Conservation (phyloP, 1,140 invertebrate genomes). For the Drosophila punjabiensis region DNA sequence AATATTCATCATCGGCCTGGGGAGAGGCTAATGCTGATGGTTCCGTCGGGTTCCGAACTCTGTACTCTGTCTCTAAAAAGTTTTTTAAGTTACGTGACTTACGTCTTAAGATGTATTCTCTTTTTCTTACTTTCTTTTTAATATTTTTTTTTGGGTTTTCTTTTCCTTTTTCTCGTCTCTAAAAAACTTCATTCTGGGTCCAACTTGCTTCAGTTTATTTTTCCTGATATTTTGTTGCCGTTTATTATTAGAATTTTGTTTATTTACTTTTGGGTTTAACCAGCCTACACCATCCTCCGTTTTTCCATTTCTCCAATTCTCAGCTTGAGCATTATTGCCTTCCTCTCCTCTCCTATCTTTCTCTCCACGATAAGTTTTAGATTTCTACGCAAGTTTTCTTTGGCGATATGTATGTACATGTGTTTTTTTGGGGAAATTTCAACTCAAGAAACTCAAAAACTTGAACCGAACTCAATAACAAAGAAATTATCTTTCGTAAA, state of each 20-base stretch:
- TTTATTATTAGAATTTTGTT: slow-evolving; percentile 52
- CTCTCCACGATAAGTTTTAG: slow-evolving; percentile 56
- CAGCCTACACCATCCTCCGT: slow-evolving; percentile 10
- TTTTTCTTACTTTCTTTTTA: slow-evolving; percentile 14
- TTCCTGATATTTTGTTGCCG: slow-evolving; percentile 80
- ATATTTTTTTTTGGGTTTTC: background rate
- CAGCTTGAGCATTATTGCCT: slow-evolving; percentile 34
- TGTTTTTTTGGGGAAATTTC: slow-evolving; percentile 36
- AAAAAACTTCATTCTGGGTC: slow-evolving; percentile 77
- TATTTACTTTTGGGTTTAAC: slow-evolving; percentile 17
- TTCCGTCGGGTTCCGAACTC: slow-evolving; percentile 67
- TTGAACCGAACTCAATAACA: too few relatives aligned
- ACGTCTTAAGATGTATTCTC: slow-evolving; percentile 58
- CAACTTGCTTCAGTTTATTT: slow-evolving; percentile 76
- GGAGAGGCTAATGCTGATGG: slow-evolving; percentile 42
- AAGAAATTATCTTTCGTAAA: slow-evolving; percentile 25
- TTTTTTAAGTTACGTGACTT: slow-evolving; percentile 63
- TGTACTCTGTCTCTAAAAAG: slow-evolving; percentile 69
- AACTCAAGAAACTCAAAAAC: slow-evolving; percentile 19
- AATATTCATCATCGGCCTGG: slow-evolving; percentile 58
- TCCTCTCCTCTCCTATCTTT: slow-evolving; percentile 27
- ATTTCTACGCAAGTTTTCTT: slow-evolving; percentile 50
- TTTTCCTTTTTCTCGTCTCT: slow-evolving; percentile 32
- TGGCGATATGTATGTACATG: slow-evolving; percentile 82
- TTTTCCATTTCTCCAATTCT: background rate